A percentile compares a stretch with the other conserved stretches of the same genome.
Conservation (phyloP, 2,113 vertebrate species). For the Pluvialis apricaria region DNA sequence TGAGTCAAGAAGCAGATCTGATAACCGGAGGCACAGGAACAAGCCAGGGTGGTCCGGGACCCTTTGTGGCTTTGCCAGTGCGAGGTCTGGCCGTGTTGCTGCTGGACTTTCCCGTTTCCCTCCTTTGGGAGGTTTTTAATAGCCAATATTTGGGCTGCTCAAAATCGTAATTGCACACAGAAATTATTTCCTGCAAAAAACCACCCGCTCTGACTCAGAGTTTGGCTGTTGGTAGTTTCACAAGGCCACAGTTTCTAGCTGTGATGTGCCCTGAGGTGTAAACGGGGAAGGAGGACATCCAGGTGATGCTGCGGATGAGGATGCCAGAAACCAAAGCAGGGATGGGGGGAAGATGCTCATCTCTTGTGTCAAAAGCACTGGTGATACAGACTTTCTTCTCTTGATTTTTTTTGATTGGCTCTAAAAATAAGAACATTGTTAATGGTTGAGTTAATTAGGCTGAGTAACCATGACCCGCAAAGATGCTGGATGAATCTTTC, state of each 20-base stretch:
- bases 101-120: neutral
- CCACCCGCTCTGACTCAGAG: neutral
- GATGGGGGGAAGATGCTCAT: neutral
- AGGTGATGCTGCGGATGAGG: neutral
- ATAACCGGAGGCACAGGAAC: neutral
- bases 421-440: neutral
- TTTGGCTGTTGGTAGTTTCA: neutral
- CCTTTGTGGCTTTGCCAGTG: neutral
- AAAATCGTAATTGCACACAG: neutral
- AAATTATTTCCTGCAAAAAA: neutral
- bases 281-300: fast-evolving
- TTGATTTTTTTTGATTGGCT: neutral
- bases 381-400: neutral
- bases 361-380: neutral
- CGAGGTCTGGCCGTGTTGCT: neutral
- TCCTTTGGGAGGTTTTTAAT: neutral
- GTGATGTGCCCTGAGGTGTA: too few species aligned
- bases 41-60: neutral
- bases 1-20: neutral
- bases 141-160: neutral
- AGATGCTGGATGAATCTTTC: neutral
- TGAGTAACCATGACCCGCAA: neutral
- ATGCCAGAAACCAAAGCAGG: neutral
- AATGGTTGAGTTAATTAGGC: neutral
- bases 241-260: neutral